Conservation (phyloP, 2,113 vertebrate species). For the Anhinga rufa region DNA sequence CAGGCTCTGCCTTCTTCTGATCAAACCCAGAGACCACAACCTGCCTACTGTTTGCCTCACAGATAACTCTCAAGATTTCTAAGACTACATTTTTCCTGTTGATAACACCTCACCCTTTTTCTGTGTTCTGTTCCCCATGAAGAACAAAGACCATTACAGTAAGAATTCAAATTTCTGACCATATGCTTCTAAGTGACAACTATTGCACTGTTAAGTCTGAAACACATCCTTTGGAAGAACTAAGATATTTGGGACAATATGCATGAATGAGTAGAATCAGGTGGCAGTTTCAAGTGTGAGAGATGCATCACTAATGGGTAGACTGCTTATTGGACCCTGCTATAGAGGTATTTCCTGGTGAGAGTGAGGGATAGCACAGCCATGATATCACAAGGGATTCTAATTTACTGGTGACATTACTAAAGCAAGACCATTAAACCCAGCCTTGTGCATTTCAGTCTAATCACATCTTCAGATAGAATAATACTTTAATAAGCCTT, state of each 20-base stretch:
- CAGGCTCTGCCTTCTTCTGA: not conserved
- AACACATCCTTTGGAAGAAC: not conserved
- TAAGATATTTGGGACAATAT: not conserved
- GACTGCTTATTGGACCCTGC: not conserved
- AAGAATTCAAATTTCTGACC: not conserved
- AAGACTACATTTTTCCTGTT: not conserved
- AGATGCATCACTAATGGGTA: not conserved
- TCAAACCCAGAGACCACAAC: not conserved
- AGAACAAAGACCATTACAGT: not conserved
- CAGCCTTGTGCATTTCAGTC: not conserved
- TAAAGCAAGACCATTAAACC: not conserved
- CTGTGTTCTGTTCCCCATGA: not conserved
- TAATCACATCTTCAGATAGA: slow-evolving; percentile 36
- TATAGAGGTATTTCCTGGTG: not conserved
- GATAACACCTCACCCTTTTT: not conserved
- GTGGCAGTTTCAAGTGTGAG: not conserved
- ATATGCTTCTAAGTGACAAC: not conserved
- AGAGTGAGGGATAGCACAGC: not conserved
- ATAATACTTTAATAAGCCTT: slow-evolving; percentile 37
- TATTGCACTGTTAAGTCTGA: not conserved
- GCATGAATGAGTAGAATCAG: not conserved
- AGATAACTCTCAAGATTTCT: not conserved
- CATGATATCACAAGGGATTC: not conserved
- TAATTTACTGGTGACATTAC: not conserved
- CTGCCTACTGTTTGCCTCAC: not conserved